Percentiles rank a stretch among this genome's conserved stretches.
These are phyloP conservation scores for Neodiprion lecontei DNA, from an alignment of 1,140 invertebrate species.

Conservation along the genomic window DNA sequence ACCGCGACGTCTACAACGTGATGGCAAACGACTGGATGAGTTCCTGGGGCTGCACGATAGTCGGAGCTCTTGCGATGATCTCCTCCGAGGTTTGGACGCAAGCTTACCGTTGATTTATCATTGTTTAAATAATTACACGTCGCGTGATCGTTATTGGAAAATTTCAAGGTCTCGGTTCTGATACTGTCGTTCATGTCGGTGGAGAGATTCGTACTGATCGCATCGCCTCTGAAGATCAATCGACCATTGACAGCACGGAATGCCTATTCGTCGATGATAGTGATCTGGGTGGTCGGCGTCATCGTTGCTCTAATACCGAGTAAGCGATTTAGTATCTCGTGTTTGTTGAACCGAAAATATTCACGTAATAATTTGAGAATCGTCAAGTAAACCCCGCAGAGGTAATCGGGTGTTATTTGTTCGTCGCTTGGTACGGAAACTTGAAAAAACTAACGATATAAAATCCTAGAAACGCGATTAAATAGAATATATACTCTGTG, in stretches of 20 bases:
- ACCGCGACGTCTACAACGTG: constrained; percentile 69
- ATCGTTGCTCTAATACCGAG: constrained; percentile 72
- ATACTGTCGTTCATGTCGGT: constrained; percentile 80
- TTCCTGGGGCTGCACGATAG: constrained; percentile 70
- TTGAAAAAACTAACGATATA: no score
- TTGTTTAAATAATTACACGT: not conserved
- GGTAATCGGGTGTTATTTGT: no score
- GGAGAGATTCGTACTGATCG: constrained; percentile 76
- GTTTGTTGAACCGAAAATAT: no score
- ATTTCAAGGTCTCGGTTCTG: constrained; percentile 70
- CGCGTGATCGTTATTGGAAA: constrained; percentile 5
- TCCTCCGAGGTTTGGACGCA: constrained; percentile 69
- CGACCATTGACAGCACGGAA: constrained; percentile 64
- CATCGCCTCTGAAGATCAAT: constrained; percentile 69
- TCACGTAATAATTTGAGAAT: no score
- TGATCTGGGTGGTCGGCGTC: constrained; percentile 72
- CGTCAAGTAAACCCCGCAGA: no score
- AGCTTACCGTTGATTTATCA: not conserved
- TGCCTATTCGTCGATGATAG: constrained; percentile 62
- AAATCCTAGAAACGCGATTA: no score
- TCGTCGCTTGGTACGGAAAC: no score
- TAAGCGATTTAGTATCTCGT: constrained; percentile 33
- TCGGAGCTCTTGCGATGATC: constrained; percentile 72
- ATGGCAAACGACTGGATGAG: constrained; percentile 73
- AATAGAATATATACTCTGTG: no score